Evolutionary conservation across 2,797 vertebrate species (phyloP).

Genomic region (Centroberyx gerrardi): DNA sequence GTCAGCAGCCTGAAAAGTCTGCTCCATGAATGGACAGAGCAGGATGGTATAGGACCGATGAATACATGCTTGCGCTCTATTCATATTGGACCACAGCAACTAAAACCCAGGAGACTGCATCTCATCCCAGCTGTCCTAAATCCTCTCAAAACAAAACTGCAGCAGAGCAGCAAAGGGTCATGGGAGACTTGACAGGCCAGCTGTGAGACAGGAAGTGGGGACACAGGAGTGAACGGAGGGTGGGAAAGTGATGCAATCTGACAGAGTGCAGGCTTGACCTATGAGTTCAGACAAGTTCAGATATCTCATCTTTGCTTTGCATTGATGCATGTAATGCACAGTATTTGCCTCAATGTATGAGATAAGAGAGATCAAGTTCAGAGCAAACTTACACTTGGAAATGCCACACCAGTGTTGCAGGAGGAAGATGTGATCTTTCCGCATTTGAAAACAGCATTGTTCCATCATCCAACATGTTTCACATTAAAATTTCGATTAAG

Average conservation of each 20-base stretch:
- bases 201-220: slow-evolving; percentile 84
- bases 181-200: slow-evolving; percentile 82
- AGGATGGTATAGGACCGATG: neutral
- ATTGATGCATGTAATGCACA: slow-evolving; percentile 52
- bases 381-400: slow-evolving; percentile 16
- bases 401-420: slow-evolving; percentile 3
- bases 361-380: neutral
- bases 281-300: slow-evolving; percentile 55
- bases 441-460: slow-evolving; percentile 28
- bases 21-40: slow-evolving; percentile 34
- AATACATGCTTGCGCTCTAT: slow-evolving; percentile 12
- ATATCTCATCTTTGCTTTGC: slow-evolving; percentile 57
- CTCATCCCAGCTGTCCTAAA: slow-evolving; percentile 76
- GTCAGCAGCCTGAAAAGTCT: slow-evolving; percentile 12
- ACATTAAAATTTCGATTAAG: slow-evolving; percentile 52
- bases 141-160: slow-evolving; percentile 79
- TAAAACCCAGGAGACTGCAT: slow-evolving; percentile 67
- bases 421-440: slow-evolving; percentile 1
- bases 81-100: slow-evolving; percentile 37
- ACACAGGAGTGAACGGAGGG: slow-evolving; percentile 77
- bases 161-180: slow-evolving; percentile 80
- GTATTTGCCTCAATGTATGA: slow-evolving; percentile 26
- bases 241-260: slow-evolving; percentile 83
- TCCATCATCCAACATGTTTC: slow-evolving; percentile 11
- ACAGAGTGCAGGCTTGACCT: slow-evolving; percentile 65